These are phyloP conservation scores for Sesia apiformis DNA, from an alignment of 2,888 invertebrate genomes.

Conservation along the genomic window DNA sequence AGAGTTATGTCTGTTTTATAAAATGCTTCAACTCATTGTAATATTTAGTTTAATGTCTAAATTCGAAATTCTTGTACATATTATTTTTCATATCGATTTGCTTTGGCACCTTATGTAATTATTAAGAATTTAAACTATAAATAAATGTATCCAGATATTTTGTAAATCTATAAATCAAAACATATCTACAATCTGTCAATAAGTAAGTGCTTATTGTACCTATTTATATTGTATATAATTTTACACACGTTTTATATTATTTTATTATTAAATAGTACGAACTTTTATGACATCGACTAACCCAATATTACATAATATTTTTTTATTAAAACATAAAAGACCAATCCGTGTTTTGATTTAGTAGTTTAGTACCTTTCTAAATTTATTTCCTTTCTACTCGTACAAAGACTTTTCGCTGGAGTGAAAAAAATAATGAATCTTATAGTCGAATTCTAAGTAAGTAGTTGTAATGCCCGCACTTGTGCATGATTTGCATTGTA, in stretches of 20 bases:
- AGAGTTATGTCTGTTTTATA: neutral
- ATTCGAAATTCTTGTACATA: constrained; percentile 18
- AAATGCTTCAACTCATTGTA: constrained; percentile 4
- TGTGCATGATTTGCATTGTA: constrained; percentile 68
- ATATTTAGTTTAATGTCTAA: constrained; percentile 7
- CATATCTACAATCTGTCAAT: neutral
- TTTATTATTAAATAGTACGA: constrained; percentile 34
- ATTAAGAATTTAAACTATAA: neutral
- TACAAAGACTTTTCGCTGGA: no score
- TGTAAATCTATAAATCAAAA: neutral
- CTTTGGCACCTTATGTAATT: constrained; percentile 1
- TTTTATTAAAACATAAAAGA: constrained; percentile 71
- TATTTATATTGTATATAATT: constrained; percentile 1
- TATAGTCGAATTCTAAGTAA: neutral
- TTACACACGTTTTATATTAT: constrained; percentile 1
- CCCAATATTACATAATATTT: constrained; percentile 22
- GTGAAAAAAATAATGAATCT: no score
- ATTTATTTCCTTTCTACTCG: neutral
- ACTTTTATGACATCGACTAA: constrained; percentile 51
- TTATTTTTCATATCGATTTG: constrained; percentile 14
- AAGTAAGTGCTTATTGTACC: neutral
- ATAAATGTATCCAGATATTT: neutral
- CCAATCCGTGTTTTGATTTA: constrained; percentile 69
- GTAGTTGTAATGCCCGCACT: constrained; percentile 8
- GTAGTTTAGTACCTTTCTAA: constrained; percentile 64